Conservation (phyloP, 2,797 vertebrate species). For the Myoxocephalus aenaeus region DNA sequence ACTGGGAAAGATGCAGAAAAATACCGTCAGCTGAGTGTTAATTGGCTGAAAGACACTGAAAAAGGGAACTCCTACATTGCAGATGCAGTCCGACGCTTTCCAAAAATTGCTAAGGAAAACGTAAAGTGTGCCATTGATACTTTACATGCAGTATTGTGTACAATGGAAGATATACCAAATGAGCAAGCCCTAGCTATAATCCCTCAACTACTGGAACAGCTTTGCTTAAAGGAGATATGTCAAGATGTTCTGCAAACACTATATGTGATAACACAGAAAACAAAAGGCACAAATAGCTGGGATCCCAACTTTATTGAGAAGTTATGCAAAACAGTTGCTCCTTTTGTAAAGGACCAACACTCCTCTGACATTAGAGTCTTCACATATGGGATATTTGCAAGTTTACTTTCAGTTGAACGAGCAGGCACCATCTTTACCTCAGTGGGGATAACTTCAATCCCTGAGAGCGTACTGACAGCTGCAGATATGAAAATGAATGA, state of each 20-base stretch:
- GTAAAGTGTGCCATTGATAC: fast-evolving
- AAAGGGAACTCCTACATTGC: constrained; percentile 53
- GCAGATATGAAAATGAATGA: constrained; percentile 55
- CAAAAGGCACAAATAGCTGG: constrained; percentile 32
- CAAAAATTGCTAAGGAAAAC: constrained; percentile 32
- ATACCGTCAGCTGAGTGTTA: constrained; percentile 45
- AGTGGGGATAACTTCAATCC: constrained; percentile 52
- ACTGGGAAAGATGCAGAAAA: fast-evolving
- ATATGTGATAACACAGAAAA: constrained; percentile 68
- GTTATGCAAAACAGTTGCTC: constrained; percentile 29
- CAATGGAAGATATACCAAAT: constrained; percentile 54
- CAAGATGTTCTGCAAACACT: not conserved
- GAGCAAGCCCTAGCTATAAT: constrained; percentile 38
- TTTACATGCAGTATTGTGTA: constrained; percentile 50
- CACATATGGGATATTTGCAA: not conserved
- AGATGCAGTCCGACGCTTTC: constrained; percentile 42
- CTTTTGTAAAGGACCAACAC: not conserved
- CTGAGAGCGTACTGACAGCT: constrained; percentile 55
- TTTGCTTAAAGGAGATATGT: fast-evolving
- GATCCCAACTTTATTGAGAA: not conserved
- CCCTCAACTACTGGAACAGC: constrained; percentile 38
- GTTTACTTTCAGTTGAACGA: not conserved
- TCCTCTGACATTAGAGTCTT: not conserved
- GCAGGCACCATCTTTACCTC: constrained; percentile 33
- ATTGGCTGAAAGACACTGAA: constrained; percentile 61